These are phyloP conservation scores for Drosophila nebulosa DNA, from an alignment of 1,140 invertebrate genomes.

Conservation along the genomic window DNA sequence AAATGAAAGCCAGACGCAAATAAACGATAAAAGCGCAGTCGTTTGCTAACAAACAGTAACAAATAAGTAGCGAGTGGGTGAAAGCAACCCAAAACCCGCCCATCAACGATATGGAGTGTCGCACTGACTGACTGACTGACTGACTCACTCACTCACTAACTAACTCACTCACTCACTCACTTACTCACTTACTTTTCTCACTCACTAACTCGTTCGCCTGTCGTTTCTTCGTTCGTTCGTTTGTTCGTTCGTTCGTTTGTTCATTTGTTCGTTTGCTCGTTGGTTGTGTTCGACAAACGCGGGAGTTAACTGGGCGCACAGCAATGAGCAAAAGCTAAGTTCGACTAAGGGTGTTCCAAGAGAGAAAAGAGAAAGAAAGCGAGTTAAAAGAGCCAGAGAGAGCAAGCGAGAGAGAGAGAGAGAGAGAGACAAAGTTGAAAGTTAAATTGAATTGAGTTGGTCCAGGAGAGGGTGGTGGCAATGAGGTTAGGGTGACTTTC, in stretches of 20 bases:
- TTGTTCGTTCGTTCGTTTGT: background rate
- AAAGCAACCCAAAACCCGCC: background rate
- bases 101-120: conserved; percentile 9
- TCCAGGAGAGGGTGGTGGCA: conserved; percentile 52
- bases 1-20: conserved; percentile 58
- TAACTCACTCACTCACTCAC: conserved; percentile 19
- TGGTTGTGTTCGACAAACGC: conserved; percentile 72
- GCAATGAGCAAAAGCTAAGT: conserved; percentile 29
- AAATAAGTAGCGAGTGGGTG: conserved; percentile 64
- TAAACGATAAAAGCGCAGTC: conserved; percentile 78
- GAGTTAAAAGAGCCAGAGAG: conserved; percentile 1
- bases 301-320: conserved; percentile 74
- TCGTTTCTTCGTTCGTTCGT: no score
- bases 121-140: conserved; percentile 28
- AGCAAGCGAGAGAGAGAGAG: conserved; percentile 8
- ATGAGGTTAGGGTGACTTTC: conserved; percentile 63
- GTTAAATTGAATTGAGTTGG: conserved; percentile 73
- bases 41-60: conserved; percentile 71
- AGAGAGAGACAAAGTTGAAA: conserved; percentile 60
- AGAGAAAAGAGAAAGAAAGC: conserved; percentile 7
- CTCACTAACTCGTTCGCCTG: conserved; percentile 42
- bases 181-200: no score
- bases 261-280: conserved; percentile 46
- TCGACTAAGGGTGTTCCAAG: conserved; percentile 17
- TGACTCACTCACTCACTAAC: no score